Evolutionary conservation across 2,113 vertebrate species (phyloP), one percentile per base, ranked within the genome.

Genomic region (Neotragus pygmaeus): DNA sequence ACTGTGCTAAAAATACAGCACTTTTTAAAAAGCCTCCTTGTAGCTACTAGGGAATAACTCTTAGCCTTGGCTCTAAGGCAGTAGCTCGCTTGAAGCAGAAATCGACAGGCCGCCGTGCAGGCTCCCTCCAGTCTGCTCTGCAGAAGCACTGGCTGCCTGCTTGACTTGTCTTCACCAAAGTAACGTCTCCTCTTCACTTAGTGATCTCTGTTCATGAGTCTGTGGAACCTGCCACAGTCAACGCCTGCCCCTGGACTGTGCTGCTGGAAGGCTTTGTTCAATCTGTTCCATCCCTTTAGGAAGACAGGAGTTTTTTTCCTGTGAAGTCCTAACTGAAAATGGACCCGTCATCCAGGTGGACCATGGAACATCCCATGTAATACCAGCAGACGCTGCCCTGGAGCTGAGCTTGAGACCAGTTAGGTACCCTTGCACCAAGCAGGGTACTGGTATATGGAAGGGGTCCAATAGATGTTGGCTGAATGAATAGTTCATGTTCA

Each of bases 301-400:
- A 88, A 43, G 57, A 88, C 1, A 0, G 27, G 27, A 45, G 43
- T 16, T 36, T 92, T 80, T 28, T 43, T 3, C 25, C 6, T 10
- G 12, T 33, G 12, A 2, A 16, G 27, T 43, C 27, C 57, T 39
- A 33, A 17, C 0, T 45, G 51, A 55, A 47, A 73, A 43, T 6
- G 64, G n/a, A 36, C 28, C 36, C 13, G 9, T 36, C 10, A n/a
- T 58, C 15, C 1, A 78, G n/a, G 0, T 13, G 33, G 47, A 33
- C 33, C 2, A 14, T 2, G 1, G 5, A 0, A 0, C 8, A 3
- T 17, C 15, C 39, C n/a, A 14, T 0, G 9, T 4, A 15, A 27
- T 7, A 39, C 7, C 36, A 78, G 53, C 51, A 21, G 62, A 13
- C 0, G 1, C 33, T 9, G 5, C 60, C 33, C 45, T 17, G 0